Evolutionary conservation across 2,113 vertebrate species (phyloP), one percentile per base, ranked within the genome.

Genomic region (Gobio gobio): DNA sequence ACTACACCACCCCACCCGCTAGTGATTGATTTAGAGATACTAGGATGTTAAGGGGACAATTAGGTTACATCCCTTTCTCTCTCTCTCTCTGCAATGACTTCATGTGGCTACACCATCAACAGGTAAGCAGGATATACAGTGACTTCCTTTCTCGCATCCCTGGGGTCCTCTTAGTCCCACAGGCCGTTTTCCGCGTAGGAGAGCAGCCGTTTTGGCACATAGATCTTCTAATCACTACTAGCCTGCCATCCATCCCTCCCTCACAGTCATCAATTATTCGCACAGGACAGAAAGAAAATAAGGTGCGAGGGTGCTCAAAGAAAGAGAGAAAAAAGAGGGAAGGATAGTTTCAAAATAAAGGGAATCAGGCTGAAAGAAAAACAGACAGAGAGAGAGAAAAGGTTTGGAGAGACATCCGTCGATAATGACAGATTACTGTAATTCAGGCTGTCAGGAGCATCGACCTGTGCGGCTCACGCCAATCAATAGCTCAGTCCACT

Each of bases 371-470:
- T 59, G 70, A 81, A 45, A 87, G 66, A 59, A 24, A 40, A 43
- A 84, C 82, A 89, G 72, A 83, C 29, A 24, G 83, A 85, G 61
- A 83, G 54, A 83, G 63, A 82, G 83, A 82, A 83, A 72, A 70
- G 75, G 77, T 82, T 83, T 85, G 84, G 87, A 90, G 85, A 96
- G 94, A 95, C 91, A 94, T 94, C 93, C 94, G 96, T 98, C 97
- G 97, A 98, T 98, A 97, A 97, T 97, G 97, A 98, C 96, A 98
- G 97, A 99, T 99, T 96, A 97, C 97, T 97, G 97, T 97, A 98
- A 99, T 98, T 99, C 97, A 97, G 95, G 94, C 96, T 98, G 97
- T 97, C 95, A 97, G 95, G 94, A 95, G 91, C 95, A 99, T 99
- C 95, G 97, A 99, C 96, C 96, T 96, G 94, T 93, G 94, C 95